phyloP scores from a whole-genome alignment of 2,797 vertebrate species.

The Siniperca undulata region DNA sequence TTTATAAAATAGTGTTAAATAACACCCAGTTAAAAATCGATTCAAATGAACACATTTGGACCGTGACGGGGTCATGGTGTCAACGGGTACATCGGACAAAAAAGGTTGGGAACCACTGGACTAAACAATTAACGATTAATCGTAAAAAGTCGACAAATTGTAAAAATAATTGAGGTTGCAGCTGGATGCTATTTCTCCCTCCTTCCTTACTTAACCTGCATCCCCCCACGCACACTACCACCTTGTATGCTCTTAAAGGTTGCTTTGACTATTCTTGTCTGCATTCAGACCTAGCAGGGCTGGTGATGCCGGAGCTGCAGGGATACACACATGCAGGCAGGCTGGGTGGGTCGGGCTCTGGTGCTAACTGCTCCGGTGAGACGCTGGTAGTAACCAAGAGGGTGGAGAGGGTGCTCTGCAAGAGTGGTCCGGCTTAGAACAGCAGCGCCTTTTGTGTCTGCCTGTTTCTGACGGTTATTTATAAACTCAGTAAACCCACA shows the following conservation, averaged over 20 bases:
- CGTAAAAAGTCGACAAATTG: neutral
- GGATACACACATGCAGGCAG: constrained; percentile 21
- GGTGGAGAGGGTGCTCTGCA: constrained; percentile 46
- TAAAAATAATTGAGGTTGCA: neutral
- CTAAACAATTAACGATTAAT: neutral
- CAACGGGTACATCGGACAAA: neutral
- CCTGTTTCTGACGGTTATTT: constrained; percentile 81
- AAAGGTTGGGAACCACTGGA: neutral
- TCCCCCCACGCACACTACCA: constrained; percentile 18
- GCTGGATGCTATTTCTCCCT: neutral
- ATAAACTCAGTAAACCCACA: constrained; percentile 80
- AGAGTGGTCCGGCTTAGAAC: constrained; percentile 65
- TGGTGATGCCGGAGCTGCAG: constrained; percentile 48
- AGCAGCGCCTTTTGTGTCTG: constrained; percentile 85
- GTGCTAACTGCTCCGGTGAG: constrained; percentile 55
- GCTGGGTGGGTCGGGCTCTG: constrained; percentile 8
- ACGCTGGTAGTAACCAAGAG: constrained; percentile 43
- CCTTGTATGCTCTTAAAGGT: constrained; percentile 50
- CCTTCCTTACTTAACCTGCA: neutral
- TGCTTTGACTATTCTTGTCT: constrained; percentile 60
- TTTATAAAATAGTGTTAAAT: no score
- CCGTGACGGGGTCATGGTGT: neutral
- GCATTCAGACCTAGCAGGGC: constrained; percentile 24
- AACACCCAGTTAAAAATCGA: neutral
- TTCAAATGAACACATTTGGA: neutral